These are phyloP conservation scores for Cinclus mexicanus DNA, from an alignment of 2,113 vertebrate genomes.

Conservation along the genomic window DNA sequence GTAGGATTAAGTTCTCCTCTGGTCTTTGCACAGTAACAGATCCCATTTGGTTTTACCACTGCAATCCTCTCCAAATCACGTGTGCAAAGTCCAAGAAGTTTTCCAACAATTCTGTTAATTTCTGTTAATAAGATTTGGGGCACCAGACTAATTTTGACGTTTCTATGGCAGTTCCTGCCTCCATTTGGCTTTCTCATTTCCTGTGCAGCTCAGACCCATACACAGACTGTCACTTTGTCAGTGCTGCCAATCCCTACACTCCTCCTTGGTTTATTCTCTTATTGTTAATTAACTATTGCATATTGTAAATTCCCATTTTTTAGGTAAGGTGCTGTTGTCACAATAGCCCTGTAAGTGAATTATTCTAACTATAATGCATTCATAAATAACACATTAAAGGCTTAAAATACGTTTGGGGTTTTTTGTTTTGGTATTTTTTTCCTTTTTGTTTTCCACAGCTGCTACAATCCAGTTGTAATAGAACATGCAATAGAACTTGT, in stretches of 20 bases:
- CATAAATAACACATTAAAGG: conserved; percentile 29
- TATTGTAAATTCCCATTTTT: not conserved
- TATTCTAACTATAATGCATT: not conserved
- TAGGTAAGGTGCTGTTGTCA: conserved; percentile 21
- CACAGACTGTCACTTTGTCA: not conserved
- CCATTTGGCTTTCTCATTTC: not conserved
- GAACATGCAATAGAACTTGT: not conserved
- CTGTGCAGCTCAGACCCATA: not conserved
- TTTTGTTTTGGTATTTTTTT: no score
- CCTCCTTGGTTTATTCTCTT: not conserved
- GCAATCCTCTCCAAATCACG: not conserved
- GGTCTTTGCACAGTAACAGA: not conserved
- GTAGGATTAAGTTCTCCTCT: not conserved
- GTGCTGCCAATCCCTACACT: not conserved
- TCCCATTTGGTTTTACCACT: not conserved
- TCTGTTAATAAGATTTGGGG: not conserved
- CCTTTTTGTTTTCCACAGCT: not conserved
- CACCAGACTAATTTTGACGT: not conserved
- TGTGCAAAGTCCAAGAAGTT: not conserved
- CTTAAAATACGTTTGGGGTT: not conserved
- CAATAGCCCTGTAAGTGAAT: conserved; percentile 45
- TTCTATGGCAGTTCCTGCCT: not conserved
- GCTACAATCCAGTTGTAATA: not conserved
- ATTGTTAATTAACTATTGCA: conserved; percentile 33
- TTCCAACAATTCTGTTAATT: not conserved